A percentile compares a stretch with the other conserved stretches of the same genome.
Conservation (phyloP, 2,113 vertebrate species). For the Chloroceryle aenea region DNA sequence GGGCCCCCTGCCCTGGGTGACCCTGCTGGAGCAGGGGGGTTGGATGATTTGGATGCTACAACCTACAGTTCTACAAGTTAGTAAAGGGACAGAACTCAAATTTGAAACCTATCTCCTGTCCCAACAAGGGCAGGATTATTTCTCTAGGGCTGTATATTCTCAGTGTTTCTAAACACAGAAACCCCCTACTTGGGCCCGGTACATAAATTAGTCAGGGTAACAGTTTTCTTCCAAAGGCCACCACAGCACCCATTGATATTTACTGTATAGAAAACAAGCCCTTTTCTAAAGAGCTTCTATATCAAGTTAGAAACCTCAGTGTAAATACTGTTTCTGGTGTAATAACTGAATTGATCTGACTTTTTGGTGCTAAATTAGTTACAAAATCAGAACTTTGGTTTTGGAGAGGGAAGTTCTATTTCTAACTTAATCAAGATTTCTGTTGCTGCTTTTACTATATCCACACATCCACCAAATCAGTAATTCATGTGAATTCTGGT, state of each 20-base stretch:
- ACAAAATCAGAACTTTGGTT: neutral
- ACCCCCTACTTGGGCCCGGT: fast-evolving
- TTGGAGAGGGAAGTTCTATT: neutral
- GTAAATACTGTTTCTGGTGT: neutral
- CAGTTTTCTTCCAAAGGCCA: neutral
- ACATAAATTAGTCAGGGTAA: neutral
- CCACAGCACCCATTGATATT: neutral
- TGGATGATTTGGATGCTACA: neutral
- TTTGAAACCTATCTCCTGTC: neutral
- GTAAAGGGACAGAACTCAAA: neutral
- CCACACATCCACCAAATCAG: neutral
- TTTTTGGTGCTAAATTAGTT: neutral
- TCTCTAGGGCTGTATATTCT: neutral
- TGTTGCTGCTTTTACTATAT: neutral
- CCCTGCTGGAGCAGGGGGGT: too few relatives aligned
- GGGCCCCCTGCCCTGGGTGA: too few relatives aligned
- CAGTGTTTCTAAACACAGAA: neutral
- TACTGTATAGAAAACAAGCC: neutral
- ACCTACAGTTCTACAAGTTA: neutral
- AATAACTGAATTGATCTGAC: neutral
- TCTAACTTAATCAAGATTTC: neutral
- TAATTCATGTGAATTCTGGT: neutral
- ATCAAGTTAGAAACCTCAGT: neutral
- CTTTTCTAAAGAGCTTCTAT: neutral
- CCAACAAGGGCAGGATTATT: neutral